Percentiles rank a stretch among this genome's conserved stretches.
Conservation (phyloP, 2,888 invertebrate species). For the Loripinus fragilis region DNA sequence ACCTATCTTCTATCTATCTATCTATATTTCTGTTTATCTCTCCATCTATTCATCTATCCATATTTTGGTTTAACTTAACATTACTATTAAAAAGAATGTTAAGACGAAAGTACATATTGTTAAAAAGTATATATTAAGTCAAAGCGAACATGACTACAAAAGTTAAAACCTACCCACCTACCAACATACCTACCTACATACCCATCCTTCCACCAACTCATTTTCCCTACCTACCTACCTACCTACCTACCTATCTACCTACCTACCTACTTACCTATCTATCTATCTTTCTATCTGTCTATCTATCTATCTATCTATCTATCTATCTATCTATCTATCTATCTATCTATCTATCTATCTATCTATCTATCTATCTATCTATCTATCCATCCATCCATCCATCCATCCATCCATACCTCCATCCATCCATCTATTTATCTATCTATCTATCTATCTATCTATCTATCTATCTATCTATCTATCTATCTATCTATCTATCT, state of each 20-base stretch:
- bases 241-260: not conserved
- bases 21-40: too few species aligned
- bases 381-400: not conserved
- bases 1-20: too few species aligned
- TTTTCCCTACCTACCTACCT: conserved; percentile 5
- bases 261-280: not conserved
- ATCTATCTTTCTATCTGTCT: not conserved
- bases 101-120: too few species aligned
- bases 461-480: conserved; percentile 3
- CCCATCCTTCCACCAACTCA: conserved; percentile 14
- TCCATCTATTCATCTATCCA: too few species aligned
- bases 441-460: conserved; percentile 3
- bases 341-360: conserved; percentile 16
- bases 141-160: too few species aligned
- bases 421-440: not conserved
- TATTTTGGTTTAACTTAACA: too few species aligned
- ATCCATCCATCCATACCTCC: not conserved
- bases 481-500: not conserved
- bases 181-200: too few species aligned
- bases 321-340: conserved; percentile 13
- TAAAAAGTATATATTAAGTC: too few species aligned
- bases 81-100: too few species aligned
- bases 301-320: not conserved
- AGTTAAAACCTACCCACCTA: too few species aligned
- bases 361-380: conserved; percentile 13